Percentiles rank a stretch among this genome's conserved stretches.
phyloP scores from a whole-genome alignment of 2,113 vertebrate genomes.

The Sander vitreus region DNA sequence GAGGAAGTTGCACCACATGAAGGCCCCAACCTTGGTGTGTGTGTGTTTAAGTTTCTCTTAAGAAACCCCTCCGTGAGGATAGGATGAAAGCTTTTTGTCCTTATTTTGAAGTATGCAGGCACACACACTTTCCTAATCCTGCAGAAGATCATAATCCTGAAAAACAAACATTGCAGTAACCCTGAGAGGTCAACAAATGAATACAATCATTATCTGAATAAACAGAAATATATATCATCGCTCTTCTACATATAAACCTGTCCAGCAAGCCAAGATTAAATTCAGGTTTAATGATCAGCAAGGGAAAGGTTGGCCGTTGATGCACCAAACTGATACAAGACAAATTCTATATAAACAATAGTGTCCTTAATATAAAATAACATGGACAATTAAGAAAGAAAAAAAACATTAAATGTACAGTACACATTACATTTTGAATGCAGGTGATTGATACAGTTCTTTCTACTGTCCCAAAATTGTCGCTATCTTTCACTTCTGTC shows the following conservation, averaged over 20 bases:
- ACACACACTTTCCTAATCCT: neutral
- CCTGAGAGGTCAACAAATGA: conserved; percentile 6
- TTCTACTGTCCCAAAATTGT: too few species aligned
- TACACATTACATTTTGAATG: too few species aligned
- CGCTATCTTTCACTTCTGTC: too few species aligned
- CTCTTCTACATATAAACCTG: neutral
- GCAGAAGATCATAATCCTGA: conserved; percentile 3
- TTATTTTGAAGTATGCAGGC: neutral
- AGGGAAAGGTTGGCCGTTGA: neutral
- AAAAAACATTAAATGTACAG: too few species aligned
- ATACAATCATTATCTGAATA: conserved; percentile 29
- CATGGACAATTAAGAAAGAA: too few species aligned
- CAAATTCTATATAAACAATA: neutral
- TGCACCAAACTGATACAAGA: neutral
- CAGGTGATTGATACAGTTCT: too few species aligned
- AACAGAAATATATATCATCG: conserved; percentile 2
- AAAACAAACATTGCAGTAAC: conserved; percentile 17
- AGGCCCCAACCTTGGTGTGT: too few species aligned
- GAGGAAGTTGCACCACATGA: too few species aligned
- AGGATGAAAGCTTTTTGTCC: too few species aligned
- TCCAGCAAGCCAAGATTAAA: conserved; percentile 2
- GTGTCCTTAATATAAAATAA: too few species aligned
- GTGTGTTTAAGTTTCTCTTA: too few species aligned
- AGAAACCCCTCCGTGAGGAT: too few species aligned
- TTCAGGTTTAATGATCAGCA: conserved; percentile 24